phyloP scores from a whole-genome alignment of 2,113 vertebrate genomes.

The Sclerurus mexicanus region DNA sequence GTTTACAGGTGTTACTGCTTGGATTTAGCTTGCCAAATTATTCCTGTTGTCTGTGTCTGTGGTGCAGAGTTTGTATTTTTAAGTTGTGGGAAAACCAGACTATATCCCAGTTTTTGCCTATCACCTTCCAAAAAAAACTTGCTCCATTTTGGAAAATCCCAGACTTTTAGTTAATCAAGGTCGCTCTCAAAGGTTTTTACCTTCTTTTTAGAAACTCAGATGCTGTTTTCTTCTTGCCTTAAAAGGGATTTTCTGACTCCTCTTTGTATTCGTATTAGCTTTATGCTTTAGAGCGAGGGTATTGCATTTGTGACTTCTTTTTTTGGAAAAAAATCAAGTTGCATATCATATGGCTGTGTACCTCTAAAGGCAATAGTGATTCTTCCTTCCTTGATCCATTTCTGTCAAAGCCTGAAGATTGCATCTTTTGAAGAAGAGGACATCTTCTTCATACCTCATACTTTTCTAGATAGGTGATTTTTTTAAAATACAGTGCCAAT shows the following conservation, averaged over 20 bases:
- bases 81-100: background rate
- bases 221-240: background rate
- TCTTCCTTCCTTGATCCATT: background rate
- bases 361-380: background rate
- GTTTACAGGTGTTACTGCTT: background rate
- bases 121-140: background rate
- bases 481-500: background rate
- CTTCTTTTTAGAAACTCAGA: background rate
- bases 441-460: accelerated
- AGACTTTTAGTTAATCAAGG: background rate
- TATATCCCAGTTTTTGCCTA: background rate
- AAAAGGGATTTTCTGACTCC: background rate
- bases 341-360: accelerated
- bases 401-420: background rate
- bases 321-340: background rate
- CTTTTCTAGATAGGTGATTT: background rate
- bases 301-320: background rate
- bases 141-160: background rate
- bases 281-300: background rate
- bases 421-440: background rate
- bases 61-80: background rate
- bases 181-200: background rate
- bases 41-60: background rate
- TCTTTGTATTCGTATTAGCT: background rate
- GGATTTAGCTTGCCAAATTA: background rate